Evolutionary conservation across 2,113 vertebrate genomes (phyloP), one percentile per base, ranked within the genome.

Genomic region (Pleuronectes platessa): DNA sequence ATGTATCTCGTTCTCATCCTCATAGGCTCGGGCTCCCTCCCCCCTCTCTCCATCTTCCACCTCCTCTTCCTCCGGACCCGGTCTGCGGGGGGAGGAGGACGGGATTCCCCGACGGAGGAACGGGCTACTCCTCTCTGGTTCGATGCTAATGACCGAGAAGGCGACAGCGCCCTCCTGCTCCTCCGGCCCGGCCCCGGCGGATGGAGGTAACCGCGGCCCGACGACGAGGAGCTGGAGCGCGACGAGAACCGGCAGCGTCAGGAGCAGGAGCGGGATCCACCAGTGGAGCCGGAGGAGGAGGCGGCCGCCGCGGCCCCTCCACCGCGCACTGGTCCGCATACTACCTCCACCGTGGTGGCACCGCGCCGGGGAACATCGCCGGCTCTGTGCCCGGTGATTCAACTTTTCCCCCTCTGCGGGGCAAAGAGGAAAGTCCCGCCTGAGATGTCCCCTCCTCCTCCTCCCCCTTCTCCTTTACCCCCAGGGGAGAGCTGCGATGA

Each of bases 81-180:
- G 51, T 37, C 24, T 10, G 37, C 62, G 61, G 35, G 47, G 27
- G 18, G 47, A 5, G 47, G 47, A 51, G 47, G 47, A 45, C 35
- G 3, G 35, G 23, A 64, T 13, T 76, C 67, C 61, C 66, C 54
- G 45, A 1, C 37, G 66, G 42, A 20, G 72, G 3, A 69, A 14
- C 21, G 47, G 15, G 15, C 18, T 51, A 17, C 45, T 84, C 63
- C 68, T 54, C 35, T 64, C 78, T 68, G 88, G 91, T 17, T 93
- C 89, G 56, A 95, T 94, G 84, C 85, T 94, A 47, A 94, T 93
- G 9, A 95, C 88, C 40, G 91, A 90, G 7, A 92, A 92, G 9
- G 79, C 87, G 4, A 93, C 79, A 17, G 67, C 83, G 17, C 70
- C 88, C 23, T 75, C 78, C 49, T 0, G 79, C 53, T 35, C 66